Percentiles rank a stretch among this genome's conserved stretches.
Evolutionary conservation across 2,797 vertebrate species (phyloP).

Genomic region (Pseudochirops corinnae): DNA sequence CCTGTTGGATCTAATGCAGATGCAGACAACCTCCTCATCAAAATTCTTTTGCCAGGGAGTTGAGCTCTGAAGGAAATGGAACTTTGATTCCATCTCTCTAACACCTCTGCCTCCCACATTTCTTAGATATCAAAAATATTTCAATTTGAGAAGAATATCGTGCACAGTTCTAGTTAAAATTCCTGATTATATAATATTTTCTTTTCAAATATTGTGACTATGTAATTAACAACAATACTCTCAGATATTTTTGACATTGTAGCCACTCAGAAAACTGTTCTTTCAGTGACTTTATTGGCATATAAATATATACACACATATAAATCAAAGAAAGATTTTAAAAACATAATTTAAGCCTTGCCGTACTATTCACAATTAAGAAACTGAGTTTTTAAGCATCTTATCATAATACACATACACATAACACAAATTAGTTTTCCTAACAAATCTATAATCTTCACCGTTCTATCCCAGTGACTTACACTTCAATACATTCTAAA

Average conservation of each 20-base stretch:
- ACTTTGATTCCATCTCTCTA: background rate
- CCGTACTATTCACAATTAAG: conserved; percentile 5
- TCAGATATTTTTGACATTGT: background rate
- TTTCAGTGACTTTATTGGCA: conserved; percentile 11
- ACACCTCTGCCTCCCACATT: conserved; percentile 10
- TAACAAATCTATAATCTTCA: conserved; percentile 22
- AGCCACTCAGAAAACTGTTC: conserved; percentile 44
- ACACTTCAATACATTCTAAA: conserved; percentile 1
- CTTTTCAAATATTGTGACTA: conserved; percentile 14
- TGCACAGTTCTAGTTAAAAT: conserved; percentile 31
- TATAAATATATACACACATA: background rate
- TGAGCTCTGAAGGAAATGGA: background rate
- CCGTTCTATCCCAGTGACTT: background rate
- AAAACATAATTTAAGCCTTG: background rate
- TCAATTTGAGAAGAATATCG: conserved; percentile 34
- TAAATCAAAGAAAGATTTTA: conserved; percentile 17
- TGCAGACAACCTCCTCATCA: conserved; percentile 20
- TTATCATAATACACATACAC: conserved; percentile 25
- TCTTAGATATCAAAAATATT: conserved; percentile 50
- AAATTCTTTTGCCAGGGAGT: conserved; percentile 34
- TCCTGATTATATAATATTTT: conserved; percentile 20
- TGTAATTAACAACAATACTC: background rate
- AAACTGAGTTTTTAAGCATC: background rate
- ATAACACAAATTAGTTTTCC: conserved; percentile 10
- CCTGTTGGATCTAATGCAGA: conserved; percentile 34